Base-by-base conservation (phyloP, 2,113 vertebrate genomes). In the Eupsittula cactorum region DNA sequence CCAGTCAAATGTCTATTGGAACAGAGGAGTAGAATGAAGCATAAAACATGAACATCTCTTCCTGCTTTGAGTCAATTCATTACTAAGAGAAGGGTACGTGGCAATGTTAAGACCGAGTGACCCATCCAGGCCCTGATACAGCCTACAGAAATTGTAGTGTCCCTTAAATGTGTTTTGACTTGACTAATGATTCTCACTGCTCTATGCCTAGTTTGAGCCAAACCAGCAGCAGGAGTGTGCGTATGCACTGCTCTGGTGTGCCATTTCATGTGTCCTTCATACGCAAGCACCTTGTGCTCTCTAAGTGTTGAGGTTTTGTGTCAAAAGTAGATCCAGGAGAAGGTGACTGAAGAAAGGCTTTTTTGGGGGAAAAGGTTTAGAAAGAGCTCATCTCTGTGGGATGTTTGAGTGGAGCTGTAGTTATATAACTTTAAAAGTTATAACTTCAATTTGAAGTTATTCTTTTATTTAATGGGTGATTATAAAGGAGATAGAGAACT, bases 221-320 rank as follows among this genome's bases (percentile, higher is more conserved):
- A 46, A 75, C 3, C 52, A 47, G 53, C 39, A 42, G 21, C n/a
- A 35, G 9, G 6, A 24, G 10, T 18, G 25, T 28, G 42, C 25
- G 16, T 23, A 11, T 12, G 19, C 20, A 1, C 59, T 57, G 67
- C 50, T 78, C 55, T 75, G 80, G 8, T 12, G 15, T 33, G 6
- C 5, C 10, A 2, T 33, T 41, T 41, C 4, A 0, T 9, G 12
- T 3, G 5, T 39, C 17, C 9, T 47, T 52, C 49, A 47, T n/a
- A n/a, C 28, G 15, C 31, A 46, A 42, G 28, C 17, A 78, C 37
- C 31, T 67, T 86, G 15, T 16, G 5, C 16, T 37, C 5, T 31
- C n/a, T 14, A 29, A 33, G 25, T 1, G 1, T 27, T 41, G 23
- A 73, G 46, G 37, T 46, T 37, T 74, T 74, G 23, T 31, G 29